Conservation (phyloP, 1,140 invertebrate species). For the Drosophila funebris region DNA sequence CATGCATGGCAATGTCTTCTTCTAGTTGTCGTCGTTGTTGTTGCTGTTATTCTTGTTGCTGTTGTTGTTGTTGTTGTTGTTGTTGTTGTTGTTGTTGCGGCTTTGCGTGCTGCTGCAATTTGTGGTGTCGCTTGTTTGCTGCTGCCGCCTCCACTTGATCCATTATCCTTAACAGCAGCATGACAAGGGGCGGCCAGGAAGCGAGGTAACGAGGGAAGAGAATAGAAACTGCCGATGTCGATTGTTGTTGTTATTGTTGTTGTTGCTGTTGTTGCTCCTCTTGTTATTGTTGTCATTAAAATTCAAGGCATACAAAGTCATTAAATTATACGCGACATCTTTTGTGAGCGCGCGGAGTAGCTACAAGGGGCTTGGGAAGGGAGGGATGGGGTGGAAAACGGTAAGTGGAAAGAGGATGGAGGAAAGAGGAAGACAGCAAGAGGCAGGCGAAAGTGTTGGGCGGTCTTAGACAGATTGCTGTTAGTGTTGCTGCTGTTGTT, state of each 20-base stretch:
- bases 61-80: slow-evolving; percentile 6
- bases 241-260: slow-evolving; percentile 19
- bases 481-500: slow-evolving; percentile 20
- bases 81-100: slow-evolving; percentile 31
- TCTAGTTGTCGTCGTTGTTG: background rate
- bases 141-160: slow-evolving; percentile 73
- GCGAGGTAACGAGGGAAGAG: background rate
- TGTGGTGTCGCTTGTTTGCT: slow-evolving; percentile 72
- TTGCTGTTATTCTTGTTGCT: background rate
- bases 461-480: slow-evolving; percentile 46
- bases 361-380: background rate
- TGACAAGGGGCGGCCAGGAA: background rate
- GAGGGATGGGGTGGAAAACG: background rate
- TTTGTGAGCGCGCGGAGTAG: slow-evolving; percentile 47
- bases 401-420: background rate
- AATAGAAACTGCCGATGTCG: slow-evolving; percentile 25
- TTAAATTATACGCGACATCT: slow-evolving; percentile 82
- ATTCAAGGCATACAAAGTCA: slow-evolving; percentile 82
- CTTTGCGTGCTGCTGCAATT: slow-evolving; percentile 67
- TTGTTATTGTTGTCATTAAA: slow-evolving; percentile 75
- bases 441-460: slow-evolving; percentile 43
- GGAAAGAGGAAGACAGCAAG: background rate
- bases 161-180: slow-evolving; percentile 66
- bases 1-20: slow-evolving; percentile 67
- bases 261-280: slow-evolving; percentile 5